Conservation (phyloP, 2,888 invertebrate genomes). For the Disparrhopalites patrizii region DNA sequence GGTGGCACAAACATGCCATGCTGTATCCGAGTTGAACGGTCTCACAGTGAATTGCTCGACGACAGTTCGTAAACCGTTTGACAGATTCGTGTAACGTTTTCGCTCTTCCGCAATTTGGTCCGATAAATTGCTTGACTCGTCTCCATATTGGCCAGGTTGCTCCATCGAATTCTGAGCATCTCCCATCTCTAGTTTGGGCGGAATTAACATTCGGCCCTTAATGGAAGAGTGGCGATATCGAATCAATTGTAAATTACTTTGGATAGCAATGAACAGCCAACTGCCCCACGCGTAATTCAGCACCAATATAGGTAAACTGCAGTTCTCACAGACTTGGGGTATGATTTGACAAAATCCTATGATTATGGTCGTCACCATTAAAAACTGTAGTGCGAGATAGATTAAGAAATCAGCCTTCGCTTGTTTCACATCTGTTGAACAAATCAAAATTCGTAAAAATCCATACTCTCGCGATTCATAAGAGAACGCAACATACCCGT, state of each 20-base stretch:
- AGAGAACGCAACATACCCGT: too few relatives aligned
- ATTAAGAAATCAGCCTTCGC: conserved; percentile 28
- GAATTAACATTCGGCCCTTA: conserved; percentile 31
- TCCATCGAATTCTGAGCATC: neutral
- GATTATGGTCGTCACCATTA: conserved; percentile 24
- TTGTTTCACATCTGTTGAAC: conserved; percentile 13
- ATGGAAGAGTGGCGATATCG: conserved; percentile 39
- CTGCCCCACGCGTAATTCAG: conserved; percentile 15
- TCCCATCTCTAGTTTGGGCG: conserved; percentile 26
- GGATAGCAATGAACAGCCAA: conserved; percentile 34
- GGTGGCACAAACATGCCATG: conserved; percentile 45
- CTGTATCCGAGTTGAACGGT: conserved; percentile 37
- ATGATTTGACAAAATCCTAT: conserved; percentile 32
- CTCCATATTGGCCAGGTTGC: neutral
- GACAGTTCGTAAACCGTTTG: neutral
- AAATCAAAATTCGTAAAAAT: neutral
- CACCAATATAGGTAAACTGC: neutral
- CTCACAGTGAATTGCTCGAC: conserved; percentile 37
- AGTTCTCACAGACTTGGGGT: conserved; percentile 26
- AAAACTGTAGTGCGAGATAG: conserved; percentile 14
- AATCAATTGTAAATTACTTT: conserved; percentile 34
- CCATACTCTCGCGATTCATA: too few relatives aligned
- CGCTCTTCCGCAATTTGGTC: neutral
- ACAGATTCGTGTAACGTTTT: neutral
- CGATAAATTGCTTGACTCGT: neutral